Percentiles rank a stretch among this genome's conserved stretches.
These are phyloP conservation scores for Knipowitschia caucasica DNA, from an alignment of 2,797 vertebrate species.

Conservation along the genomic window DNA sequence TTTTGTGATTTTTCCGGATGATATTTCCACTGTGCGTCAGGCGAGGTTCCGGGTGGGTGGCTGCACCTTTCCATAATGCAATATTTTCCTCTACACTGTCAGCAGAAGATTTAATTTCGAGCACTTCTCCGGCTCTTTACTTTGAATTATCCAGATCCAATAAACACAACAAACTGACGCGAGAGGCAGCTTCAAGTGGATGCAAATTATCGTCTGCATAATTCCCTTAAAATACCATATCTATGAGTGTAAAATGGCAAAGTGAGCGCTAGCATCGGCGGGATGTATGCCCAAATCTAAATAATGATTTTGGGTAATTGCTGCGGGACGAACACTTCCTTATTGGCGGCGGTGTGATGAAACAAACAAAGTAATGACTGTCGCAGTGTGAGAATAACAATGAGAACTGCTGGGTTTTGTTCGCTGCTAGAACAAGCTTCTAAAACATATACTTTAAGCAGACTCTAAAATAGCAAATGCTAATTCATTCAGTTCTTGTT, in stretches of 20 bases:
- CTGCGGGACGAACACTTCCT: neutral
- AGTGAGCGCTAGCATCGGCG: neutral
- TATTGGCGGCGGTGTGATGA: conserved; percentile 2
- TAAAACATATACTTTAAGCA: neutral
- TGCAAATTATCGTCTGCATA: conserved; percentile 32
- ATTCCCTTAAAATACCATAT: conserved; percentile 1
- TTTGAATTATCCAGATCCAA: conserved; percentile 7
- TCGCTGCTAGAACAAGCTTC: neutral
- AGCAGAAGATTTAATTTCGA: conserved; percentile 8
- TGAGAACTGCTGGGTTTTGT: neutral
- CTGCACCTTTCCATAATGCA: conserved; percentile 18
- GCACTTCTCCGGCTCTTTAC: conserved; percentile 1
- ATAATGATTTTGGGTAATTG: conserved; percentile 5
- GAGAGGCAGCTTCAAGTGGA: conserved; percentile 24
- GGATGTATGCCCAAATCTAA: neutral
- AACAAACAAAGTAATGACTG: conserved; percentile 7
- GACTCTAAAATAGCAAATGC: neutral
- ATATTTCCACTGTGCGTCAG: conserved; percentile 20
- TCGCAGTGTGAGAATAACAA: neutral
- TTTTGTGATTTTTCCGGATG: conserved; percentile 34
- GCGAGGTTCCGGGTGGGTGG: conserved; percentile 28
- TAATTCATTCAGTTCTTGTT: too few relatives aligned
- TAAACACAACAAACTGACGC: conserved; percentile 26
- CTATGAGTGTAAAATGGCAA: conserved; percentile 16
- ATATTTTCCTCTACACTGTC: conserved; percentile 13